Conservation (phyloP, 2,888 invertebrate genomes). For the Cataglyphis rosenhaueri region DNA sequence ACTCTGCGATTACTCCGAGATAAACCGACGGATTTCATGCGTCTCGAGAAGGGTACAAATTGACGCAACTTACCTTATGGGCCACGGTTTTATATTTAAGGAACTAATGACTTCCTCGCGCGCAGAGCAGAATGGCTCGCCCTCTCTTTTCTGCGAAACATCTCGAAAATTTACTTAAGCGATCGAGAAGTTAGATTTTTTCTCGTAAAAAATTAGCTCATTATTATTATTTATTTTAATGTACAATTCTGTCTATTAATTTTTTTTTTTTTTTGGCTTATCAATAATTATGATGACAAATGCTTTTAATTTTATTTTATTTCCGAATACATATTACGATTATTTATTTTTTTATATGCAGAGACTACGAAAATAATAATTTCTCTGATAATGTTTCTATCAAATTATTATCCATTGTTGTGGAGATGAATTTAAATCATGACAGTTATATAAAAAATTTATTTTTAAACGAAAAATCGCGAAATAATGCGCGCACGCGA, state of each 20-base stretch:
- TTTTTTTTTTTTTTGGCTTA: neutral
- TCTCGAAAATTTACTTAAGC: neutral
- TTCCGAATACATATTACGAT: neutral
- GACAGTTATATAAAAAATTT: neutral
- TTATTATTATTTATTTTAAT: neutral
- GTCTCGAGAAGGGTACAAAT: conserved; percentile 47
- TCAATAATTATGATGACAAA: neutral
- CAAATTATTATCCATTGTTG: neutral
- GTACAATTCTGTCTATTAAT: conserved; percentile 2
- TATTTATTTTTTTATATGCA: neutral
- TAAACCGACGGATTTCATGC: conserved; percentile 52
- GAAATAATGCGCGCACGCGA: neutral
- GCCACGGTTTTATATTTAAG: conserved; percentile 47
- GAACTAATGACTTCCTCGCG: conserved; percentile 43
- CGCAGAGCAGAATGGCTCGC: neutral
- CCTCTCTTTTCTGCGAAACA: neutral
- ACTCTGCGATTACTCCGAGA: conserved; percentile 56
- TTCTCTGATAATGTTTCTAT: neutral
- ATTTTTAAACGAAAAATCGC: neutral
- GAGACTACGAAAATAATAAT: neutral
- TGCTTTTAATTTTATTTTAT: neutral
- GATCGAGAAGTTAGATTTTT: neutral
- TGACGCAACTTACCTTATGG: conserved; percentile 41
- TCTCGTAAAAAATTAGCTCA: too few relatives aligned
- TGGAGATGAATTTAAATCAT: neutral